phyloP scores from a whole-genome alignment of 2,113 vertebrate genomes.

The Cynocephalus volans region DNA sequence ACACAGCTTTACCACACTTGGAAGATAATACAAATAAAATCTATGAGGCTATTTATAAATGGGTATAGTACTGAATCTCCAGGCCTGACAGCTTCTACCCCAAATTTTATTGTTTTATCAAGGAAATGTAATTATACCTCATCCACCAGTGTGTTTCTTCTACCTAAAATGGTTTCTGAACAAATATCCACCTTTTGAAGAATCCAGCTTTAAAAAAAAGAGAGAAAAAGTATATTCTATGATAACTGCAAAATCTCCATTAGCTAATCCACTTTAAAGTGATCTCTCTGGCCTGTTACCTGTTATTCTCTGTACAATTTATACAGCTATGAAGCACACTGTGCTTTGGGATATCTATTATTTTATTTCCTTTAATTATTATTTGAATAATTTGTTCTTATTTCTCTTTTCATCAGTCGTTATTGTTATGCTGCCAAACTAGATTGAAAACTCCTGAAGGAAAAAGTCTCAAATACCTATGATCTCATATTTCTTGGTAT shows the following conservation, averaged over 20 bases:
- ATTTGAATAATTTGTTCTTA: not conserved
- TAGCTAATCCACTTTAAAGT: not conserved
- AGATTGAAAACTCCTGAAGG: not conserved
- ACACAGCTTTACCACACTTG: not conserved
- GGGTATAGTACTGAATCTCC: not conserved
- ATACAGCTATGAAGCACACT: not conserved
- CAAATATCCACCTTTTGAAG: not conserved
- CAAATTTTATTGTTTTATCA: not conserved
- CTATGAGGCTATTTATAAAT: not conserved
- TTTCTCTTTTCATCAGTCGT: not conserved
- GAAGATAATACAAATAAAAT: not conserved
- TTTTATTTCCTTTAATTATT: constrained; percentile 1
- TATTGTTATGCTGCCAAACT: not conserved
- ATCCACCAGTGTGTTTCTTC: not conserved
- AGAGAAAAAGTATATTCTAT: not conserved
- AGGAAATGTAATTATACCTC: not conserved
- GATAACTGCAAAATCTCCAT: not conserved
- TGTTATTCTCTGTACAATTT: not conserved
- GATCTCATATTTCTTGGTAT: not conserved
- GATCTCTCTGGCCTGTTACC: not conserved
- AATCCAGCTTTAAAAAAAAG: not conserved
- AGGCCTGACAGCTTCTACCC: not conserved
- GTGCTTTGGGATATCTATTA: not conserved
- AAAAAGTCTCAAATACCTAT: not conserved
- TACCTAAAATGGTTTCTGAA: not conserved